Base-by-base conservation (phyloP, 2,113 vertebrate genomes). In the Neoarius graeffei region DNA sequence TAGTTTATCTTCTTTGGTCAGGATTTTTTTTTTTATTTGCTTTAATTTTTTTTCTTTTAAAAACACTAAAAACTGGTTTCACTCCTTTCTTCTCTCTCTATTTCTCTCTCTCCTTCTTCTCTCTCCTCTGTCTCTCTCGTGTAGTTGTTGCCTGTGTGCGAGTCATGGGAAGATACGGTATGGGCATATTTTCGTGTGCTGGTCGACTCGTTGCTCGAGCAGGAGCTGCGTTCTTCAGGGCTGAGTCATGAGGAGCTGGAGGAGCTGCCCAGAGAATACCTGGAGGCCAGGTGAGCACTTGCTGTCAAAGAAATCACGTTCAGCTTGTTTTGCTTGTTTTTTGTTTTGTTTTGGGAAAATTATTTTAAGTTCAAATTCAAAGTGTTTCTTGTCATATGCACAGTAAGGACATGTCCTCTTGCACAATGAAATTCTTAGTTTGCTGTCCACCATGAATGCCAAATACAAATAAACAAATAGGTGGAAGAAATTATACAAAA, bases 141-240 rank as follows among this genome's bases (percentile, higher is more conserved):
- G 59, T 91, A 99, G 98, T 93, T 99, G 64, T 95, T 99, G 91
- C 96, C 97, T 0, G 98, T 98, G 90, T 99, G 98, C 23, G 97
- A 99, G 23, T 96, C 97, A 0, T 99, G 98, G 98, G 98, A 99
- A 92, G 98, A 99, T 91, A 96, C 96, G 0, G 96, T 99, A 15
- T 99, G 98, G 98, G 97, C 98, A 0, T 96, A 98, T 93, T 99
- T 99, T 93, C 96, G 96, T 27, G 97, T 99, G 66, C 97, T 98
- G 97, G 98, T 99, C 15, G 98, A 99, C 94, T 96, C 95, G 3
- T 95, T 99, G 84, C 97, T 99, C 0, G 98, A 99, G 73, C 98
- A 99, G 91, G 97, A 99, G 84, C 95, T 99, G 80, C 93, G 95
- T 92, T 97, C 98, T 0, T 97, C 97, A 0, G 97, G 97, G 2